Conservation (phyloP, 2,888 invertebrate genomes). For the Volucella inflata region DNA sequence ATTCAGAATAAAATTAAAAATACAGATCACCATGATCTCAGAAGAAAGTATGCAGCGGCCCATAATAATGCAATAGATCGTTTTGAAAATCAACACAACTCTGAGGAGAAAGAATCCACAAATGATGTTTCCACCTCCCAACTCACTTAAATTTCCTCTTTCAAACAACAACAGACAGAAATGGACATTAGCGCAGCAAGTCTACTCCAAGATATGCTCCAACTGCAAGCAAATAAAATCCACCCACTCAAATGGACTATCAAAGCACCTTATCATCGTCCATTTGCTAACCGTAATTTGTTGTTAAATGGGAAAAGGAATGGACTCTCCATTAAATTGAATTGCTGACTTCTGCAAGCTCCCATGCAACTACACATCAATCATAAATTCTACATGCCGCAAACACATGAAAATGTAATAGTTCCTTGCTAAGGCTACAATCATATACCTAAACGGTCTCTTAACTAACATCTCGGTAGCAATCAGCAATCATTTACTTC, state of each 20-base stretch:
- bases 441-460: conserved; percentile 43
- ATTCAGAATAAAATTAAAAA: too few species aligned
- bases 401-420: conserved; percentile 9
- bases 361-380: conserved; percentile 45
- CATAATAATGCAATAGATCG: too few species aligned
- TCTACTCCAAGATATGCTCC: too few species aligned
- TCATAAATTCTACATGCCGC: conserved; percentile 25
- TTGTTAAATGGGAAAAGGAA: background rate
- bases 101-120: too few species aligned
- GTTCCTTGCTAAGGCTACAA: conserved; percentile 30
- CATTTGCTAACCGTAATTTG: conserved; percentile 59
- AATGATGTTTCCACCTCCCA: too few species aligned
- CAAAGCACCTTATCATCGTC: conserved; percentile 61
- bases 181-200: too few species aligned
- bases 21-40: too few species aligned
- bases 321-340: conserved; percentile 19
- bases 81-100: too few species aligned
- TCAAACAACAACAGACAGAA: too few species aligned
- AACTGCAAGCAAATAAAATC: background rate
- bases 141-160: too few species aligned
- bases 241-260: conserved; percentile 50
- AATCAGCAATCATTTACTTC: conserved; percentile 66
- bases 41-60: too few species aligned
- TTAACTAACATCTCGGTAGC: conserved; percentile 52
- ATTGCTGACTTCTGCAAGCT: conserved; percentile 29